Percentiles rank a stretch among this genome's conserved stretches.
Conservation (phyloP, 2,797 vertebrate species). For the Lithobates sylvaticus region DNA sequence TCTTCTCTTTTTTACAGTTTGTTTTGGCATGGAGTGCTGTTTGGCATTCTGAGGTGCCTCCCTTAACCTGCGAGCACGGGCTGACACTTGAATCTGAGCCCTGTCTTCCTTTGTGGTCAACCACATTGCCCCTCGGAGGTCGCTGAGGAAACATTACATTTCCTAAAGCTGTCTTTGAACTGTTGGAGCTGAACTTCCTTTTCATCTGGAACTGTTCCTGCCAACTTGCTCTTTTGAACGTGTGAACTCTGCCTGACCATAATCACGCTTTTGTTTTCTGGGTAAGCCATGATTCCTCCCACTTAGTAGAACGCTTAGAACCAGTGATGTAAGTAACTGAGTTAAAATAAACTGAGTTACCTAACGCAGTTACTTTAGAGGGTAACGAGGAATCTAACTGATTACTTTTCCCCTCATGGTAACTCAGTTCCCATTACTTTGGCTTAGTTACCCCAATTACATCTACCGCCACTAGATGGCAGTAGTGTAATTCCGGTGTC, state of each 20-base stretch:
- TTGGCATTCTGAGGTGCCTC: constrained; percentile 58
- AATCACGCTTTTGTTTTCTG: constrained; percentile 28
- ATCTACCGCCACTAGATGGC: too few relatives aligned
- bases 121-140: constrained; percentile 60
- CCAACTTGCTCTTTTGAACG: constrained; percentile 25
- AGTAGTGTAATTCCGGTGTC: too few relatives aligned
- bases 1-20: background rate
- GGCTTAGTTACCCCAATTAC: too few relatives aligned
- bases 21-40: constrained; percentile 31
- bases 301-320: background rate
- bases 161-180: constrained; percentile 60
- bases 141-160: constrained; percentile 62
- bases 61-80: constrained; percentile 56
- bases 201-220: constrained; percentile 53
- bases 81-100: constrained; percentile 60
- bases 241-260: constrained; percentile 52
- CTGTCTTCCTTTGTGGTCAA: constrained; percentile 61
- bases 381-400: too few relatives aligned
- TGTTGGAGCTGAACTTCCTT: constrained; percentile 49
- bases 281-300: constrained; percentile 1
- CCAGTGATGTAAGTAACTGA: too few relatives aligned
- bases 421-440: too few relatives aligned
- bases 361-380: too few relatives aligned
- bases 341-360: too few relatives aligned
- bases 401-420: too few relatives aligned